Evolutionary conservation across 2,797 vertebrate genomes (phyloP).

Genomic region (Coracias cyanogaster): DNA sequence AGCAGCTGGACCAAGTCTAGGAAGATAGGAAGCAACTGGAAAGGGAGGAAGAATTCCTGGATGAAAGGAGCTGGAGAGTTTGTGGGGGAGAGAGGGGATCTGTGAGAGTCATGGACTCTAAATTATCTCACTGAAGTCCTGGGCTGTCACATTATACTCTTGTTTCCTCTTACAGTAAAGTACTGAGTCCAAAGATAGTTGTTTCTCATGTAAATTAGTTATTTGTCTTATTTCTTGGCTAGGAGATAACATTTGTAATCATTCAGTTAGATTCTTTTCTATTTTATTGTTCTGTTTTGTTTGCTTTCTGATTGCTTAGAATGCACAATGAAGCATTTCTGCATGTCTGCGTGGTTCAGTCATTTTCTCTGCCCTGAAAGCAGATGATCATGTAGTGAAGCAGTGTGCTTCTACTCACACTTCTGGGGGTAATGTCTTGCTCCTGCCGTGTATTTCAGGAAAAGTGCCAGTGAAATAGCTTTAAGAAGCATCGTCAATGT

Average conservation of each 20-base stretch:
- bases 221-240: not conserved
- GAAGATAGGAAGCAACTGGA: not conserved
- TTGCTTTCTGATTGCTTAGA: not conserved
- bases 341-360: fast-evolving
- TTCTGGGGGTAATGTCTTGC: not conserved
- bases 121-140: not conserved
- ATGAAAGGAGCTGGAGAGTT: not conserved
- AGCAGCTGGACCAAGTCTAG: not conserved
- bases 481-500: not conserved
- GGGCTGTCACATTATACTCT: not conserved
- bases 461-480: not conserved
- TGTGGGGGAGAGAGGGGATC: not conserved
- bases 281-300: not conserved
- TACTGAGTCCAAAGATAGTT: not conserved
- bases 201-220: not conserved
- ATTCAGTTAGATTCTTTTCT: not conserved
- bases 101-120: not conserved
- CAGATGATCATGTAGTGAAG: not conserved
- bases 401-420: not conserved
- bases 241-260: not conserved
- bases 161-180: slow-evolving; percentile 23
- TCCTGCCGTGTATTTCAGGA: not conserved
- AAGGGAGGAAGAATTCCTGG: not conserved
- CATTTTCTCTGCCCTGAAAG: not conserved
- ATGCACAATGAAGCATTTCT: not conserved